Evolutionary conservation across 2,113 vertebrate genomes (phyloP).

Genomic region (Oryzias javanicus): DNA sequence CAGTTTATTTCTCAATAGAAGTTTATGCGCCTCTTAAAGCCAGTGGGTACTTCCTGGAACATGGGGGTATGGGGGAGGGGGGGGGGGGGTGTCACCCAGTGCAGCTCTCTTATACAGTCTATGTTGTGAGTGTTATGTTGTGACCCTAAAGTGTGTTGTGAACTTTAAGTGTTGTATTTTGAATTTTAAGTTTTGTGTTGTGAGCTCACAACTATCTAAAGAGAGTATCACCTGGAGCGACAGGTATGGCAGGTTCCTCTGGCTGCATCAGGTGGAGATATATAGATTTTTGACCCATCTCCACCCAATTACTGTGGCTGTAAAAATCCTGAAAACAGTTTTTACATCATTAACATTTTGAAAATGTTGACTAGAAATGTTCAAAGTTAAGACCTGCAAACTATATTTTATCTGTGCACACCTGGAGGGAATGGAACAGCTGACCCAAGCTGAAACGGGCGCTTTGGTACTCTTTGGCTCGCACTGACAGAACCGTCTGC

Average conservation of each 20-base stretch:
- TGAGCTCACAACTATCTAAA: background rate
- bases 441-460: slow-evolving; percentile 79
- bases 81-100: too few species aligned
- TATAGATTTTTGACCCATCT: slow-evolving; percentile 77
- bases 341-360: background rate
- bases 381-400: too few species aligned
- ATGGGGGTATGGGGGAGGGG: too few species aligned
- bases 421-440: slow-evolving; percentile 84
- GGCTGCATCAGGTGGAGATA: slow-evolving; percentile 82
- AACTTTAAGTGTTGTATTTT: too few species aligned
- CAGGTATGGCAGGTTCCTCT: slow-evolving; percentile 66
- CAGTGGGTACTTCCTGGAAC: too few species aligned
- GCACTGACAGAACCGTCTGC: slow-evolving; percentile 67
- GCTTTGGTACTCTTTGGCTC: slow-evolving; percentile 72
- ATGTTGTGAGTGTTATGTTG: too few species aligned
- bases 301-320: slow-evolving; percentile 91
- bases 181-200: too few species aligned
- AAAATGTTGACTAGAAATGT: too few species aligned
- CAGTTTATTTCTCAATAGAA: too few species aligned
- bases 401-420: slow-evolving; percentile 30
- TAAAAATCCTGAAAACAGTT: slow-evolving; percentile 82
- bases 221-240: slow-evolving; percentile 77
- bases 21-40: too few species aligned
- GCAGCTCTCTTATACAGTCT: too few species aligned
- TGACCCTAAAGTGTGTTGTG: too few species aligned